Evolutionary conservation across 1,140 invertebrate species (phyloP), one percentile per base, ranked within the genome.

Genomic region (Drosophila albomicans): DNA sequence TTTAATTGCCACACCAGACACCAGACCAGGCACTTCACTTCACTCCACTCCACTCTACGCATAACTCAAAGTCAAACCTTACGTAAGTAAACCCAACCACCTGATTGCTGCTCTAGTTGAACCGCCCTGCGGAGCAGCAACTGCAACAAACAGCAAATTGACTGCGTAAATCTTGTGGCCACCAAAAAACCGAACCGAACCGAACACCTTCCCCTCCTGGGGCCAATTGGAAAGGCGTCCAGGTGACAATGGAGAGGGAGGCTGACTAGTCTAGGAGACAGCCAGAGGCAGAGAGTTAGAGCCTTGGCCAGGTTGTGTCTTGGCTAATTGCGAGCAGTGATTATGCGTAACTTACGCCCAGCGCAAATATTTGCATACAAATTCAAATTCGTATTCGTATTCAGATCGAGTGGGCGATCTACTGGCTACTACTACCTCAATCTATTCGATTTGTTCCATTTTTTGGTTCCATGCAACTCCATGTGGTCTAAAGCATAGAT

Each of bases 141-240:
- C 20, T 25, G 3, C 20, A 25, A 25, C 20, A 3, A 25, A 32
- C 54, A 25, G 43, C 46, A 48, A 68, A 78, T 56, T 46, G 45
- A 58, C 54, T 73, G 66, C 75, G 75, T 64, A 77, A 57, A 70
- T 58, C 65, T 85, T 79, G 20, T 25, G 43, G 1, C 25, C 5
- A 20, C 20, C 2, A 6, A 28, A 1, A 2, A 13, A 46, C 16
- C 16, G 16, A 25, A 25, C 20, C 20, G 20, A 25, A 25, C 20
- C 20, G 20, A 25, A 20, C 76, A 41, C 35, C 48, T 41, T 25
- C 59, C 74, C 25, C 48, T 30, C 70, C 71, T 57, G 35, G 58
- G 52, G 56, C 51, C 48, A 49, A 87, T 56, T 79, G 68, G 84
- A 86, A 86, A 88, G 82, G 82, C 78, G 16, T 10, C 54, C 64